Conservation (phyloP, 2,797 vertebrate genomes). For the Margarornis squamiger region DNA sequence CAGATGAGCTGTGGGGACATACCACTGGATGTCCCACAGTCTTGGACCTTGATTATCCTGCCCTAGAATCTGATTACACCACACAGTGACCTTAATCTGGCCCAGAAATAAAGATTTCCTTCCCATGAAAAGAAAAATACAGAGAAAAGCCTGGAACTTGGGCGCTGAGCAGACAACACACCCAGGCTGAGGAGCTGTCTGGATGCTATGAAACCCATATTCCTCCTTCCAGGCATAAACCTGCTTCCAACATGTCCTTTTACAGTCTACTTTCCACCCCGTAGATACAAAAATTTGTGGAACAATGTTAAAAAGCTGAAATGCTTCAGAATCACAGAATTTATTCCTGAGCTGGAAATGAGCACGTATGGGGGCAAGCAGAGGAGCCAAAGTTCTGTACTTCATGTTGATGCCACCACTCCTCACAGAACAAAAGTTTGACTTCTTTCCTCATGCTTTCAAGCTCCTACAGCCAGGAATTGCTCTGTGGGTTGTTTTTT, state of each 20-base stretch:
- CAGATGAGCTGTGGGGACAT: background rate
- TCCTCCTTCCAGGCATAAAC: background rate
- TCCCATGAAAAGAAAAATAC: background rate
- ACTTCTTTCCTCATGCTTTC: background rate
- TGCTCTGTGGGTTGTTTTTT: background rate
- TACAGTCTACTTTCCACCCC: background rate
- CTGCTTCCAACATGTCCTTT: background rate
- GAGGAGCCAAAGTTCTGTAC: background rate
- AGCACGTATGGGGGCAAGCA: background rate
- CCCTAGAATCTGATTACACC: background rate
- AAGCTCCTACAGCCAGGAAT: background rate
- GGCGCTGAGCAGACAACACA: background rate
- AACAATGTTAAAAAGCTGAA: background rate
- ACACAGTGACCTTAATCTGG: background rate
- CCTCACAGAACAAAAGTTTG: background rate
- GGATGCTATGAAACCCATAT: background rate
- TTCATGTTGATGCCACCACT: background rate
- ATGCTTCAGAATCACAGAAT: background rate
- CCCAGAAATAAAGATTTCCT: background rate
- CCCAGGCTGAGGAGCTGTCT: slow-evolving; percentile 2
- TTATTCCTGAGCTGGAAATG: background rate
- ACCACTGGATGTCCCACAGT: fast-evolving
- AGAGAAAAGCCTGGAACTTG: background rate
- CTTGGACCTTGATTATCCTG: background rate
- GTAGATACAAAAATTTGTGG: background rate